phyloP scores from a whole-genome alignment of 2,113 vertebrate genomes.

The Trichomycterus rosablanca region DNA sequence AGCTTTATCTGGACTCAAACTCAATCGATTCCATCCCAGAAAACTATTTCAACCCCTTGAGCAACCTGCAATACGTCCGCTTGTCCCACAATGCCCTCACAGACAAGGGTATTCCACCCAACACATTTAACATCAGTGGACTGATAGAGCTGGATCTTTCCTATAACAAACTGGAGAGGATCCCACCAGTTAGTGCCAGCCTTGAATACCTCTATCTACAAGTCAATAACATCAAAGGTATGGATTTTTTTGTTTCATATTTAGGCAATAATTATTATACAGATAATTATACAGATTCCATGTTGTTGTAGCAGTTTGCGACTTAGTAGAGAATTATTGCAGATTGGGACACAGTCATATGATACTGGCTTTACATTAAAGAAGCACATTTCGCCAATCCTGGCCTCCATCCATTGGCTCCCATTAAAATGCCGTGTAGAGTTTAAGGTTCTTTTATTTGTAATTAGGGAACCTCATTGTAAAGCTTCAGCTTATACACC shows the following conservation, averaged over 20 bases:
- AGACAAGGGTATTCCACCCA: conserved; percentile 79
- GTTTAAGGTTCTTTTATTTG: too few species aligned
- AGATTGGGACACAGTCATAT: too few species aligned
- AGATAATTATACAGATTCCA: too few species aligned
- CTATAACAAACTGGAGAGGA: conserved; percentile 90
- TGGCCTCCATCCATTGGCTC: too few species aligned
- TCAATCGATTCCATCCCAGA: conserved; percentile 78
- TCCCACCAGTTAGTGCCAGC: conserved; percentile 81
- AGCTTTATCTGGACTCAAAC: conserved; percentile 91
- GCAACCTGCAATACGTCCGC: conserved; percentile 82
- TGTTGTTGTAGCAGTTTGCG: too few species aligned
- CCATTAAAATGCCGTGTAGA: too few species aligned
- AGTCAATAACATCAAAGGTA: conserved; percentile 91
- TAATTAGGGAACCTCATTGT: too few species aligned
- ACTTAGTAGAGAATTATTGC: too few species aligned
- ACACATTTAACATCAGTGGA: conserved; percentile 87
- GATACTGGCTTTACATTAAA: too few species aligned
- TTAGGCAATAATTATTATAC: too few species aligned
- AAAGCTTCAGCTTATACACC: too few species aligned
- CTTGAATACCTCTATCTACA: conserved; percentile 94
- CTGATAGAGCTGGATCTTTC: conserved; percentile 92
- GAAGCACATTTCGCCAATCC: too few species aligned
- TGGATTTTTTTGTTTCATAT: background rate
- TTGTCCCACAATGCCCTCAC: conserved; percentile 87
- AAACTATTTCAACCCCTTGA: conserved; percentile 74